Evolutionary conservation across 2,888 invertebrate species (phyloP).

Genomic region (Aleiodes alternator): DNA sequence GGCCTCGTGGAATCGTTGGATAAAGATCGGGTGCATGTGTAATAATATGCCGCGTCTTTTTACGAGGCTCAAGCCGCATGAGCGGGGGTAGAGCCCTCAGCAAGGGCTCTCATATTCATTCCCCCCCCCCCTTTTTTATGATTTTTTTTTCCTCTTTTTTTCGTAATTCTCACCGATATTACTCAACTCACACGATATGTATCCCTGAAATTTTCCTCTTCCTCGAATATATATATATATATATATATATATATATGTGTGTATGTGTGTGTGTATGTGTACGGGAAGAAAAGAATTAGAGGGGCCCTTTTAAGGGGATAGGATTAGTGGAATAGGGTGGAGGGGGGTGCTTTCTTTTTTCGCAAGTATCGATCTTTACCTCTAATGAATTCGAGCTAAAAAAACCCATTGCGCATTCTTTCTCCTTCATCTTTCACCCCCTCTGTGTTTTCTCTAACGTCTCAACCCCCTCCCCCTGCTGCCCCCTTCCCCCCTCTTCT

Average conservation of each 20-base stretch:
- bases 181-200: neutral
- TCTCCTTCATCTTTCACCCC: slow-evolving; percentile 11
- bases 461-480: slow-evolving; percentile 11
- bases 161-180: neutral
- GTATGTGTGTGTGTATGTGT: neutral
- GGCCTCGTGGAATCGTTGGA: slow-evolving; percentile 38
- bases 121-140: neutral
- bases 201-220: slow-evolving; percentile 11
- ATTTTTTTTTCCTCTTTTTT: neutral
- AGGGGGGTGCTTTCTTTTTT: slow-evolving; percentile 63
- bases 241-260: too few species aligned
- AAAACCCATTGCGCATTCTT: slow-evolving; percentile 59
- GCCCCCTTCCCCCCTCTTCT: slow-evolving; percentile 39
- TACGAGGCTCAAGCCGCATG: slow-evolving; percentile 10
- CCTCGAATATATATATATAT: neutral
- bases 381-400: slow-evolving; percentile 75
- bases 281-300: slow-evolving; percentile 14
- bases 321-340: slow-evolving; percentile 41
- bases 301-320: slow-evolving; percentile 24
- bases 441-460: slow-evolving; percentile 33
- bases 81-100: neutral
- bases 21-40: slow-evolving; percentile 43
- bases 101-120: slow-evolving; percentile 17
- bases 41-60: slow-evolving; percentile 43
- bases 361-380: slow-evolving; percentile 72